Conservation (phyloP, 2,797 vertebrate species). For the Anolis apletophallus region DNA sequence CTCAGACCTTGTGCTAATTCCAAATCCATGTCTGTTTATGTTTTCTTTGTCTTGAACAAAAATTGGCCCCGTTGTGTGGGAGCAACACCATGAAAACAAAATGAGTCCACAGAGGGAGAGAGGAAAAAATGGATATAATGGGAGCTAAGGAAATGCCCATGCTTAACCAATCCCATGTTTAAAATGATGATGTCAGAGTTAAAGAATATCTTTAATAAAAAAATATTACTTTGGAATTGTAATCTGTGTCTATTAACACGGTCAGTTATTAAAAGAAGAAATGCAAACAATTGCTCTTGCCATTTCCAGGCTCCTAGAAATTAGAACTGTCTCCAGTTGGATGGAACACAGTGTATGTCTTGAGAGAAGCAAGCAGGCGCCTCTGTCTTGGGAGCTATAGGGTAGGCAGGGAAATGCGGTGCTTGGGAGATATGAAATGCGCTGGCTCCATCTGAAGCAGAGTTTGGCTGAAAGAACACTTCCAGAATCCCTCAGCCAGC, state of each 20-base stretch:
- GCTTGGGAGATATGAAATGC: constrained; percentile 69
- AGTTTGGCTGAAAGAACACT: background rate
- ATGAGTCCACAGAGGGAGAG: constrained; percentile 80
- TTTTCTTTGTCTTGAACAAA: constrained; percentile 85
- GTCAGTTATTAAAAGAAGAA: constrained; percentile 78
- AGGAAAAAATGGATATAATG: constrained; percentile 78
- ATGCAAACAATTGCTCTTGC: constrained; percentile 71
- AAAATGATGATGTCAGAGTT: constrained; percentile 77
- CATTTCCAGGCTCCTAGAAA: constrained; percentile 63
- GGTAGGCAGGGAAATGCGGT: constrained; percentile 55
- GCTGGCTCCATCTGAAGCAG: constrained; percentile 43
- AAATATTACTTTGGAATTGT: constrained; percentile 60
- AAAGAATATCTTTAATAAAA: constrained; percentile 71
- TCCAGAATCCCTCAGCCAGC: background rate
- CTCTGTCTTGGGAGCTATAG: constrained; percentile 63
- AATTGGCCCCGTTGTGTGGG: constrained; percentile 89
- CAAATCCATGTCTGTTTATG: constrained; percentile 78
- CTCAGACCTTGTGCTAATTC: constrained; percentile 69
- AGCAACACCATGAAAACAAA: constrained; percentile 80
- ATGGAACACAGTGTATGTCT: constrained; percentile 68
- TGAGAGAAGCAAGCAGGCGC: constrained; percentile 62
- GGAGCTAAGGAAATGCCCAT: constrained; percentile 78
- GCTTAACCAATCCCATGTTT: constrained; percentile 77
- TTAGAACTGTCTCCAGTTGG: constrained; percentile 69
- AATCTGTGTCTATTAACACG: constrained; percentile 72